Conservation (phyloP, 2,797 vertebrate species). For the Gambusia yucatana region DNA sequence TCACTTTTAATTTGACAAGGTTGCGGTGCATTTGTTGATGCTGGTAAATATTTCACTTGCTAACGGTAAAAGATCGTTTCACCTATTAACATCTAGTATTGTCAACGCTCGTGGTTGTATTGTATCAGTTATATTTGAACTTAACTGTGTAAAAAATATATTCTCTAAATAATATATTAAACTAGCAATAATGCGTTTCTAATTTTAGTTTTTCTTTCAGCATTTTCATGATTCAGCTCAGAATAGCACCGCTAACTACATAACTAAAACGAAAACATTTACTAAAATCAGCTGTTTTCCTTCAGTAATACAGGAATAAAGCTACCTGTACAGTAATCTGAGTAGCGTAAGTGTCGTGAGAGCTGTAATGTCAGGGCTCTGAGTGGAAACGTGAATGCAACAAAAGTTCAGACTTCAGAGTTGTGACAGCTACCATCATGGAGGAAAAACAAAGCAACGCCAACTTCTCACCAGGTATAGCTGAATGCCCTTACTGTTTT, state of each 20-base stretch:
- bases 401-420: constrained; percentile 54
- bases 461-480: constrained; percentile 66
- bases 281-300: background rate
- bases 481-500: background rate
- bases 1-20: constrained; percentile 40
- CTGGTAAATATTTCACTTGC: constrained; percentile 15
- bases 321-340: background rate
- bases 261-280: background rate
- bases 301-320: background rate
- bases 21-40: constrained; percentile 12
- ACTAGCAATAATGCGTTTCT: background rate
- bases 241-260: background rate
- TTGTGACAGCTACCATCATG: constrained; percentile 54
- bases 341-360: background rate
- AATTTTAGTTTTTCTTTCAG: background rate
- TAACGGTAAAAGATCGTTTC: background rate
- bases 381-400: constrained; percentile 44
- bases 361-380: background rate
- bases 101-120: background rate
- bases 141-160: background rate
- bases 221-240: background rate
- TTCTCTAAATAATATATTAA: background rate
- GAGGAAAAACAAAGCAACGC: constrained; percentile 46
- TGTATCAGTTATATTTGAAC: background rate
- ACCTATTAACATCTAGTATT: background rate